A percentile compares a stretch with the other conserved stretches of the same genome.
Conservation (phyloP, 2,797 vertebrate species). For the Limosa lapponica region DNA sequence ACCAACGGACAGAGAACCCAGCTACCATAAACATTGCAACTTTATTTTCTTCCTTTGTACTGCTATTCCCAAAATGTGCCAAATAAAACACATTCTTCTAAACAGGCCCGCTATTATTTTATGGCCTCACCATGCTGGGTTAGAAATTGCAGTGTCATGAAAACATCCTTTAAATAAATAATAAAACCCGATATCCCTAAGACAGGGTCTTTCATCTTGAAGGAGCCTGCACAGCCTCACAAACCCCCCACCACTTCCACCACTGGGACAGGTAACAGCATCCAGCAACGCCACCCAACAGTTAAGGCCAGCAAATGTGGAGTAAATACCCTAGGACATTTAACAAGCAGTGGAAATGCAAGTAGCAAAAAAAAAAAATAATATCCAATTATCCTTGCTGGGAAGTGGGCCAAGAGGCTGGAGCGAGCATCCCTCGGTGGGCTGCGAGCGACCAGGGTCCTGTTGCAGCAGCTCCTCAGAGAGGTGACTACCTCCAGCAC, state of each 20-base stretch:
- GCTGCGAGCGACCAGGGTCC: not conserved
- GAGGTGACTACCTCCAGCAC: not conserved
- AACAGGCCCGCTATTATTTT: conserved; percentile 43
- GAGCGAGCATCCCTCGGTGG: not conserved
- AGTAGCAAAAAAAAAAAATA: not conserved
- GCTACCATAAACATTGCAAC: conserved; percentile 46
- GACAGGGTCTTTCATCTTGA: not conserved
- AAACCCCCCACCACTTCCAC: not conserved
- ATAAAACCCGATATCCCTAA: not conserved
- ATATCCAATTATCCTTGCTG: not conserved
- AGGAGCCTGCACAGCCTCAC: not conserved
- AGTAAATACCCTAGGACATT: not conserved
- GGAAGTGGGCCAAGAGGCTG: not conserved
- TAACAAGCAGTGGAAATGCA: not conserved
- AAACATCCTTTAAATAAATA: conserved; percentile 61
- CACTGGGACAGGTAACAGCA: not conserved
- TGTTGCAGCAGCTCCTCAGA: accelerated
- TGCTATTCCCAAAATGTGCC: not conserved
- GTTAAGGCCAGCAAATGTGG: not conserved
- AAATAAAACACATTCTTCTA: conserved; percentile 56
- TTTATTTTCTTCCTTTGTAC: conserved; percentile 47
- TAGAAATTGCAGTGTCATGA: conserved; percentile 57
- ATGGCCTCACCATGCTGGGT: not conserved
- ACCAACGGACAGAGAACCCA: conserved; percentile 23
- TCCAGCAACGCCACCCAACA: accelerated